phyloP scores from a whole-genome alignment of 2,797 vertebrate genomes.

The Danio choprae region DNA sequence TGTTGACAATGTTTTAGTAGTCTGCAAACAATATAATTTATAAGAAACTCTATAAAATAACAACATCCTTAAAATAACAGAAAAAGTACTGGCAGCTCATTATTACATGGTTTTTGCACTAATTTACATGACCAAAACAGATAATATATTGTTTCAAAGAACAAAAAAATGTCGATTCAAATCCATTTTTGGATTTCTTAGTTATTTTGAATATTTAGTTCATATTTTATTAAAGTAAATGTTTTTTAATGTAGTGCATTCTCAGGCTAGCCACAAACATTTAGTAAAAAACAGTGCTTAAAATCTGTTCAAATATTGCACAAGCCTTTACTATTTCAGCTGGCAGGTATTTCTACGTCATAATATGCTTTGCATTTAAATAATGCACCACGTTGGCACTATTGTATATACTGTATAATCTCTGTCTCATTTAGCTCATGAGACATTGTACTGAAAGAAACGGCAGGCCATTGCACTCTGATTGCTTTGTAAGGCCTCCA shows the following conservation, averaged over 20 bases:
- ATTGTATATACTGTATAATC: slow-evolving; percentile 32
- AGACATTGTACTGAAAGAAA: slow-evolving; percentile 15
- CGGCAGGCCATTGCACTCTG: background rate
- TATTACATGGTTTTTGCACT: too few relatives aligned
- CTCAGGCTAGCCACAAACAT: background rate
- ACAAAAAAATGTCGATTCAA: too few relatives aligned
- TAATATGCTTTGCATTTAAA: slow-evolving; percentile 7
- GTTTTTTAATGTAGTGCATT: background rate
- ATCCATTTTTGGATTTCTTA: too few relatives aligned
- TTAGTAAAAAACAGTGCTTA: background rate
- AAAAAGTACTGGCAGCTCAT: too few relatives aligned
- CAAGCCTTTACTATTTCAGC: background rate
- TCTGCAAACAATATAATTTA: too few relatives aligned
- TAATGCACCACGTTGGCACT: slow-evolving; percentile 16
- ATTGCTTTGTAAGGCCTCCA: background rate
- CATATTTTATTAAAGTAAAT: too few relatives aligned
- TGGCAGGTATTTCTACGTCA: background rate
- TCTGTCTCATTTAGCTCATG: slow-evolving; percentile 15
- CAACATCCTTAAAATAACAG: too few relatives aligned
- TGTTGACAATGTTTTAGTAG: too few relatives aligned
- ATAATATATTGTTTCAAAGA: too few relatives aligned
- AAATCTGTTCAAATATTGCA: background rate
- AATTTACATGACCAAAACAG: too few relatives aligned
- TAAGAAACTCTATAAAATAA: too few relatives aligned
- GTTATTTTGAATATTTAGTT: too few relatives aligned